Base-by-base conservation (phyloP, 2,797 vertebrate genomes). In the Ceyx erithaca region DNA sequence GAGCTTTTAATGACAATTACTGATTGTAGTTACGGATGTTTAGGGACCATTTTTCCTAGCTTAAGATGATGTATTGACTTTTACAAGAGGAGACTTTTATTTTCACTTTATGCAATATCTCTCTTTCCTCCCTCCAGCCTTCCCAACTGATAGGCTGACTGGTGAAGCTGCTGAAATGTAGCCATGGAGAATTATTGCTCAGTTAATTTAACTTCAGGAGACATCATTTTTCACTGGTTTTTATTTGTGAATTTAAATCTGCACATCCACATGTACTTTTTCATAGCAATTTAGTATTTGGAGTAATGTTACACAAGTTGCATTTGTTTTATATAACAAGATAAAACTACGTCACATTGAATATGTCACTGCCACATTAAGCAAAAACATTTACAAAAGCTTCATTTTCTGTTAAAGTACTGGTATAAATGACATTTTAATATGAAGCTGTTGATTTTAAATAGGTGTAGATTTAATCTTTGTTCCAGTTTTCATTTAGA, bases 1-100 rank as follows among this genome's bases (percentile, higher is more conserved):
- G 96, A 93, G 93, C 92, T 97, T 95, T 97, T 97, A 97, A 96
- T 98, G 97, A 97, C 97, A 97, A 89, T 97, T 97, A 96, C 97
- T 96, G 96, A 97, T 97, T 96, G 92, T 95, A 92, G 95, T 94
- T 96, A 91, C 87, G 52, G 76, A 96, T 96, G 96, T 96, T 96
- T 96, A 79, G 96, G 96, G 97, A 96, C 94, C 85, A 18, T 91
- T 93, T 89, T 90, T 88, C 55, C 66, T 80, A 75, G 58, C 93
- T 93, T 91, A 93, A 94, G 93, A 95, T 95, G 96, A 97, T 87
- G 33, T 94, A 97, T 97, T 95, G 95, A 96, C 93, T 95, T 96
- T 66, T 61, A 84, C 69, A 81, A 84, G 81, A 89, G 80, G 93
- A 75, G 71, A 90, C 58, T 95, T 93, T 85, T 83, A 72, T 93